Evolutionary conservation across 1,140 invertebrate species (phyloP), one percentile per base, ranked within the genome.

Genomic region (Fopius arisanus): DNA sequence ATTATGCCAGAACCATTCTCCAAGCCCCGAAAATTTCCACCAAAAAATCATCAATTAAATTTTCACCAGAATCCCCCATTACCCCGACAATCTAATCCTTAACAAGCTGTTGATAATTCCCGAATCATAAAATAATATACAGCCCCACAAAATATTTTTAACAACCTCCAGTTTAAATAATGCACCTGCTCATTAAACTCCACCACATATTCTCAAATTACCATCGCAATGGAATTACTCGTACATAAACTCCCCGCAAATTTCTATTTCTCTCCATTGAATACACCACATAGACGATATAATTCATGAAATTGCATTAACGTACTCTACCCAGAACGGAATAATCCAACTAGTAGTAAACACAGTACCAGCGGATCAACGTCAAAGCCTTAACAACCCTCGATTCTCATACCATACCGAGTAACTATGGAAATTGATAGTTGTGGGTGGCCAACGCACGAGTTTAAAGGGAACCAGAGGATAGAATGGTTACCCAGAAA

Each of bases 341-440:
- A 59, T 59, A 59, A 59, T 59, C 54, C 54, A 26, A 59, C 54
- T 59, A 59, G 21, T 28, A 59, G 54, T 59, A 59, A 59, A 59
- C 54, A 59, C 54, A 59, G 54, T 12, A 59, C 21, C 54, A 59
- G 23, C 54, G 23, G 54, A 59, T 59, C 54, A 59, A 59, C 54
- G 54, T 59, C 54, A 59, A 28, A 48, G 43, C 43, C 33, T 37
- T 51, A 12, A 19, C 43, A 16, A 16, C 43, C 43, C 19, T 51
- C 19, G 5, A 1, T 59, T 4, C 19, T 23, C 23, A 23, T 16
- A 3, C 51, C 19, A n/a, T n/a, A n/a, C 19, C 54, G 16, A 0
- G 6, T 1, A 26, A 59, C 54, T 59, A 59, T 59, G 54, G 29
- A 67, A 67, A 48, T 67, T 48, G 33, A 67, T 65, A 65, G 62